Evolutionary conservation across 2,888 invertebrate species (phyloP).

Genomic region (Trissoscelio sp.): DNA sequence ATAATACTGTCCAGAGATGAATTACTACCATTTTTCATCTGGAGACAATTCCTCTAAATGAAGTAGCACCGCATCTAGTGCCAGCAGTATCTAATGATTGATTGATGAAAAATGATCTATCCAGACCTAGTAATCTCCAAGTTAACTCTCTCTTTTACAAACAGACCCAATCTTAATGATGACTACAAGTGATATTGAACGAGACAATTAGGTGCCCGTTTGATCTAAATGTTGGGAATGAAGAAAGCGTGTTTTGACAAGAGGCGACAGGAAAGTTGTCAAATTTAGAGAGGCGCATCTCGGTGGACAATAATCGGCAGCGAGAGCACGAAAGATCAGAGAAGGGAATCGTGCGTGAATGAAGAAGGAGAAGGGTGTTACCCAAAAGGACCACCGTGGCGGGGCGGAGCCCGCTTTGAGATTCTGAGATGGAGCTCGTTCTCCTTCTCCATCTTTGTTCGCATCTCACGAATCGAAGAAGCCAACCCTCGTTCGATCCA

Average conservation of each 20-base stretch:
- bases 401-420: constrained; percentile 80
- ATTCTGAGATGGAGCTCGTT: constrained; percentile 80
- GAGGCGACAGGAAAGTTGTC: constrained; percentile 62
- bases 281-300: constrained; percentile 64
- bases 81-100: constrained; percentile 2
- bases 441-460: constrained; percentile 80
- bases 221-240: constrained; percentile 22
- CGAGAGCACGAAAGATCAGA: constrained; percentile 58
- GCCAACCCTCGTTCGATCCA: constrained; percentile 79
- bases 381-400: constrained; percentile 75
- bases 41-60: too few species aligned
- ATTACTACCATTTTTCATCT: too few species aligned
- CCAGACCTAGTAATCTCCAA: background rate
- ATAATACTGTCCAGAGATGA: too few species aligned
- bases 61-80: background rate
- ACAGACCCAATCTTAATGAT: background rate
- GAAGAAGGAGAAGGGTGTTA: constrained; percentile 73
- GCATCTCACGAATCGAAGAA: constrained; percentile 76
- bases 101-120: constrained; percentile 1
- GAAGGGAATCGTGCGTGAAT: constrained; percentile 73
- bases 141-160: background rate
- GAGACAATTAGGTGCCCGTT: constrained; percentile 21
- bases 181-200: constrained; percentile 4
- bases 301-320: constrained; percentile 56
- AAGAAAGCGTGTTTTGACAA: constrained; percentile 64